Base-by-base conservation (phyloP, 2,888 invertebrate genomes). In the Labia minor region DNA sequence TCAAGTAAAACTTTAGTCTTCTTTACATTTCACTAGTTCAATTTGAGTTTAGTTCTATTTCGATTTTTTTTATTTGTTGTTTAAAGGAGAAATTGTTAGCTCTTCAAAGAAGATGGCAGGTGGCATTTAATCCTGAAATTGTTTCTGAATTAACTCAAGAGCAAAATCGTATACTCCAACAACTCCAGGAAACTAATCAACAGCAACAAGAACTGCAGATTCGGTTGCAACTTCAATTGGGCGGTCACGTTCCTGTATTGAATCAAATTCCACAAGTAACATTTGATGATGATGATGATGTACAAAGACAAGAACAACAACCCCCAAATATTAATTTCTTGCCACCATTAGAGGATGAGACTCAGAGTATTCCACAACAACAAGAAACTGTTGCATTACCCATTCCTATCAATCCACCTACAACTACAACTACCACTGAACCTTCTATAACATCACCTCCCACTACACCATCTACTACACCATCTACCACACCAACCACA, bases 81-180 rank as follows among this genome's bases (percentile, higher is more conserved):
- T 26, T 3, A 26, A 26, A 67, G 67, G 62, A 61, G 61, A 72
- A 71, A 71, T 76, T 72, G 72, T 76, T 37, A 73, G 75, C 66
- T 72, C 72, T 73, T 72, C 79, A 70, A 75, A 76, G 70, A 74
- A 78, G 71, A 74, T 75, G 73, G 62, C 73, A 73, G 65, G 68
- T 72, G 66, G 67, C 74, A 14, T 71, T 71, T 66, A 65, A 69
- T 20, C 67, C 37, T n/a, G 66, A 64, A 62, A 61, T 62, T 19
- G 65, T 63, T 66, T 19, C 61, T 11, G 11, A 37, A 20, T 18
- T 68, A 11, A 68, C 61, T 26, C 37, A 37, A 21, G 66, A 66
- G 18, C 69, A 70, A 63, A 65, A 73, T 4, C 70, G 72, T 66
- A 67, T 71, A 16, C 67, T 69, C 37, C 26, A 63, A 11, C 66